Evolutionary conservation across 2,113 vertebrate species (phyloP).

Genomic region (Dunckerocampus dactyliophorus): DNA sequence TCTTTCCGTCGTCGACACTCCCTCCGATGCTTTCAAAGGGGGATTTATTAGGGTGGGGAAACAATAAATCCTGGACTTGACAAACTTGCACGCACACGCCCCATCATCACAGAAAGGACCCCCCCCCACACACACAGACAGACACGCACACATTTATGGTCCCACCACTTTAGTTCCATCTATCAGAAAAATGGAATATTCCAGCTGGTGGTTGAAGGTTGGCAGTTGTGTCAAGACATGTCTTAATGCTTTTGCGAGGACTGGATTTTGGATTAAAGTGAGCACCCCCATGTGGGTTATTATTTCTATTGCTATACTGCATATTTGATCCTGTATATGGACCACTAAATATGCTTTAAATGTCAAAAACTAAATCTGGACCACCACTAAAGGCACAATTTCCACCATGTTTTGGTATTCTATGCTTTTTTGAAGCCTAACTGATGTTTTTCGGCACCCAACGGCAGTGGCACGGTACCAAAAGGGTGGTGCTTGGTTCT

Average conservation of each 20-base stretch:
- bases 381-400: too few relatives aligned
- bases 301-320: not conserved
- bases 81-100: conserved; percentile 41
- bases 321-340: too few relatives aligned
- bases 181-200: conserved; percentile 15
- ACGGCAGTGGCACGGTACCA: too few relatives aligned
- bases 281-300: conserved; percentile 3
- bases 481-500: too few relatives aligned
- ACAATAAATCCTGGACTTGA: conserved; percentile 29
- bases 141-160: conserved; percentile 37
- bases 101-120: conserved; percentile 31
- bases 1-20: not conserved
- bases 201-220: conserved; percentile 7
- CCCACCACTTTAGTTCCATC: conserved; percentile 16
- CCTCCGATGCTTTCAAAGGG: conserved; percentile 7
- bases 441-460: too few relatives aligned
- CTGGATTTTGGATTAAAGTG: not conserved
- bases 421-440: too few relatives aligned
- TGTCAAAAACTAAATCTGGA: too few relatives aligned
- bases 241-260: not conserved
- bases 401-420: too few relatives aligned
- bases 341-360: too few relatives aligned
- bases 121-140: conserved; percentile 40
- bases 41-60: conserved; percentile 29
- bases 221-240: conserved; percentile 30